Evolutionary conservation across 2,113 vertebrate genomes (phyloP).

Genomic region (Chamaetylas fuelleborni): DNA sequence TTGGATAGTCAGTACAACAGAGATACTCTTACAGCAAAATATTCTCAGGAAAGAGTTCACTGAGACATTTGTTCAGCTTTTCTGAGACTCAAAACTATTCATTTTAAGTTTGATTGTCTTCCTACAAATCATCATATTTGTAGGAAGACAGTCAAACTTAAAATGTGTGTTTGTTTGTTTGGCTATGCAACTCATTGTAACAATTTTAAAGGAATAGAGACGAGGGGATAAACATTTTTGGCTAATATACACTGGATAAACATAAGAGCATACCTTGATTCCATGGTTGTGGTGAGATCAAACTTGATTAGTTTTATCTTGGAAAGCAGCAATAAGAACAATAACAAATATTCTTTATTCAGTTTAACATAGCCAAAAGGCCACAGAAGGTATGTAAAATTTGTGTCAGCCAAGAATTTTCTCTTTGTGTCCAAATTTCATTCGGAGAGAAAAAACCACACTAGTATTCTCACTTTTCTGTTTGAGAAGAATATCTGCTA

Average conservation of each 20-base stretch:
- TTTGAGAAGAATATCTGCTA: background rate
- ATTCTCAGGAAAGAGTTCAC: slow-evolving; percentile 35
- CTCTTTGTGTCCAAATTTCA: background rate
- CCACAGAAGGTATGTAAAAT: background rate
- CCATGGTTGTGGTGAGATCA: background rate
- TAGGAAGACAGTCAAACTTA: background rate
- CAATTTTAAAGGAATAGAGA: background rate
- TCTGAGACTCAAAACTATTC: slow-evolving; percentile 26
- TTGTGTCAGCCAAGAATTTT: background rate
- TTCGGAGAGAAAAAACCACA: background rate
- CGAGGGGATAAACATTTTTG: background rate
- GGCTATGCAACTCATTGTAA: background rate
- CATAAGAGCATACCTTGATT: background rate
- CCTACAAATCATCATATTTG: no score
- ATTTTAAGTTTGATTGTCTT: no score
- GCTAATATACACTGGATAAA: background rate
- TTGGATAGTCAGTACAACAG: slow-evolving; percentile 20
- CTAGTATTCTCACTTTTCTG: background rate
- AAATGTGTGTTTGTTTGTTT: background rate
- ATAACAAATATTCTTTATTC: background rate
- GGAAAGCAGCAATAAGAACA: background rate
- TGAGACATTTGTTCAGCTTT: slow-evolving; percentile 26
- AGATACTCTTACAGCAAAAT: slow-evolving; percentile 25
- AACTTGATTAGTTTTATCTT: background rate
- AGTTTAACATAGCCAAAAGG: background rate